phyloP scores from a whole-genome alignment of 2,888 invertebrate species.

The Lamellibrachia satsuma region DNA sequence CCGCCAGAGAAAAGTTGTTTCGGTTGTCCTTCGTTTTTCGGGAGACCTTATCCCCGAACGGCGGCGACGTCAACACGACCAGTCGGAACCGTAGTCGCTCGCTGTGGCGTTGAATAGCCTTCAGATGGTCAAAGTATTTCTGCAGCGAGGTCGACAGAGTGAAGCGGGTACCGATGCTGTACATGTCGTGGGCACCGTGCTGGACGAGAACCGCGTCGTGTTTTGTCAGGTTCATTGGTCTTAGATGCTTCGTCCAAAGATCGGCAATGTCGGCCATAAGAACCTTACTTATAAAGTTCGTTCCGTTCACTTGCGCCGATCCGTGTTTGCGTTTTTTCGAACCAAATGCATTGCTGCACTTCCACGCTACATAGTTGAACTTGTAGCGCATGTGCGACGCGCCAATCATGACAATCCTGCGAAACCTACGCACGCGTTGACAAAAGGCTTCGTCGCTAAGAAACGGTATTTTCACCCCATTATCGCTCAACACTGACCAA shows the following conservation, averaged over 20 bases:
- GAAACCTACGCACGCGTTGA: background rate
- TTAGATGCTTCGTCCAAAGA: background rate
- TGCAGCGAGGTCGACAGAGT: background rate
- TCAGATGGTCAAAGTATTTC: background rate
- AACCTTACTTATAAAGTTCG: background rate
- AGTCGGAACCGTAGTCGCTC: background rate
- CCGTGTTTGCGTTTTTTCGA: background rate
- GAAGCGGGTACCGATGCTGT: background rate
- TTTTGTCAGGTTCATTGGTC: background rate
- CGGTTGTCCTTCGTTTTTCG: background rate
- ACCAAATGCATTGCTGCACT: background rate
- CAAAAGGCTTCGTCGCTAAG: background rate
- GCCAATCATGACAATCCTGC: background rate
- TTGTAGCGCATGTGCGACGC: background rate
- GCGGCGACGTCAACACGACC: background rate
- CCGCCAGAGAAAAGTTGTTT: background rate
- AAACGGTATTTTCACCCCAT: too few relatives aligned
- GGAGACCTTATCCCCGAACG: background rate
- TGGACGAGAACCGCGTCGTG: background rate
- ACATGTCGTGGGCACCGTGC: background rate
- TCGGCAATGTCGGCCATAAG: background rate
- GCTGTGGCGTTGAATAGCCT: background rate
- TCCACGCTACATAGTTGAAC: background rate
- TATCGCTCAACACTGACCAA: too few relatives aligned
- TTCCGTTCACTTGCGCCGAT: background rate